Evolutionary conservation across 2,797 vertebrate genomes (phyloP), one percentile per base, ranked within the genome.

Genomic region (Otolemur crassicaudatus): DNA sequence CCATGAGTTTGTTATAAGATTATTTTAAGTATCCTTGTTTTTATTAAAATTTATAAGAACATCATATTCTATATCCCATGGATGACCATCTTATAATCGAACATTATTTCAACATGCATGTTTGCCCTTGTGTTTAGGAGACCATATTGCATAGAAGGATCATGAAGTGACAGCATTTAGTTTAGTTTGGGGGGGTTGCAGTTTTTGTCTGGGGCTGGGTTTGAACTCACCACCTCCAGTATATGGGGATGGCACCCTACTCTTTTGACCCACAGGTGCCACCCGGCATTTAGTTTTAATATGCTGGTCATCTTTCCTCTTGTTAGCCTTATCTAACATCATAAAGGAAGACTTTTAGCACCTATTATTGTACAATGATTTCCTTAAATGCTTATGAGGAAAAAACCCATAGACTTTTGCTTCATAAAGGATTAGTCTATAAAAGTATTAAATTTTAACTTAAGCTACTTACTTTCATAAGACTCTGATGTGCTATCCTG

Each of bases 361-460:
- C 4, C 4, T 94, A 83, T 58, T 40, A 53, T 53, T 77, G 60
- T 69, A 65, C 63, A 56, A n/a, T 84, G 58, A 85, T 76, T 80
- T 40, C 43, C 58, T 92, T 56, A 89, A 86, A 77, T 16, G 40
- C n/a, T n/a, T 82, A 65, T 63, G 17, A 60, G 20, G 10, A 3
- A 17, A 7, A 27, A 37, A 58, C 13, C 1, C 16, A 34, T 82
- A 89, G 46, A 70, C 6, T 88, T 61, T 72, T 93, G 34, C 25
- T 93, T 84, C 7, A 61, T 87, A 87, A 95, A 90, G 79, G 1
- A 76, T 84, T 86, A 56, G 17, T 88, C n/a, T 83, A 67, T 75
- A 58, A 69, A 89, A 87, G 3, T 69, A 94, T 89, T 89, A 23
- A 53, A 49, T 93, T 94, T 87, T 87, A 58, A 77, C 1, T 37